A percentile compares a stretch with the other conserved stretches of the same genome.
These are phyloP conservation scores for Cephus pulcher DNA, from an alignment of 2,888 invertebrate species.

Conservation along the genomic window DNA sequence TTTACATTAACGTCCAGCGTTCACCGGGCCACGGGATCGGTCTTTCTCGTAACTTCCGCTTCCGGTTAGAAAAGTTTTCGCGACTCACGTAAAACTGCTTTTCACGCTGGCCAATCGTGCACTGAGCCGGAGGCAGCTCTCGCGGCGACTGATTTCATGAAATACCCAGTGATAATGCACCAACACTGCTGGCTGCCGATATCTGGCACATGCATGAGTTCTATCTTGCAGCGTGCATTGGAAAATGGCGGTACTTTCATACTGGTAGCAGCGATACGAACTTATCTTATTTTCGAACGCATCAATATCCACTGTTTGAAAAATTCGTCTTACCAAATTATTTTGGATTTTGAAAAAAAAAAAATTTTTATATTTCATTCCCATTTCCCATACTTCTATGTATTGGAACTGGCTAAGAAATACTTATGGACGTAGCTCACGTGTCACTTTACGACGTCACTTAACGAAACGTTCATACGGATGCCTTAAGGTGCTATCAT, in stretches of 20 bases:
- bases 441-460: slow-evolving; percentile 13
- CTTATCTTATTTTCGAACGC: slow-evolving; percentile 35
- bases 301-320: slow-evolving; percentile 17
- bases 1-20: background rate
- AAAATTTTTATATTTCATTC: background rate
- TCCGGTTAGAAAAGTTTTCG: background rate
- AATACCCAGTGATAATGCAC: slow-evolving; percentile 56
- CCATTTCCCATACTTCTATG: background rate
- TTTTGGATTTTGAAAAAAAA: slow-evolving; percentile 11
- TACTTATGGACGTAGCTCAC: background rate
- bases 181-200: slow-evolving; percentile 33
- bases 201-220: slow-evolving; percentile 38
- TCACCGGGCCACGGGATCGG: background rate
- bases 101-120: slow-evolving; percentile 39
- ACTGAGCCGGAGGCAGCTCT: slow-evolving; percentile 51
- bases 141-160: slow-evolving; percentile 59
- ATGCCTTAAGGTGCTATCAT: slow-evolving; percentile 28
- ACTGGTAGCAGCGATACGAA: slow-evolving; percentile 38
- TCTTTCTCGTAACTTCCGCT: background rate
- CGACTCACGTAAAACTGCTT: slow-evolving; percentile 34
- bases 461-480: slow-evolving; percentile 28
- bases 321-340: slow-evolving; percentile 30
- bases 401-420: background rate
- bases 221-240: slow-evolving; percentile 39
- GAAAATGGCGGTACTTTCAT: slow-evolving; percentile 22